Evolutionary conservation across 35 echinoderm and acorn worm species (phyloP), one percentile per base, ranked within the genome.

Genomic region (Stichopus chloronotus): DNA sequence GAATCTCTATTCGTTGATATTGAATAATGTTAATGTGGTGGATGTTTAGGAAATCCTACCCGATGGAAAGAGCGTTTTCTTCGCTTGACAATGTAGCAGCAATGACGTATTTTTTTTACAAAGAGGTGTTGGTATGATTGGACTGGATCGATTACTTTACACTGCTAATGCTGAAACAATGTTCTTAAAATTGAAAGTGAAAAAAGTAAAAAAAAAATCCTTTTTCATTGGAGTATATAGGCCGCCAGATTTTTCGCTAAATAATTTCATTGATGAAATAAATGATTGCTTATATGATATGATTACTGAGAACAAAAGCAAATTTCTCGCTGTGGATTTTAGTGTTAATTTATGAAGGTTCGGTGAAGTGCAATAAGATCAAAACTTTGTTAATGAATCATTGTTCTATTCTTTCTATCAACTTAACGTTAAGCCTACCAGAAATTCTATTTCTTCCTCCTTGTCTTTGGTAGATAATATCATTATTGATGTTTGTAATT

Each of bases 401-500:
- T 87, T 56, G 14, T 56, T 0, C 5, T 87, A 87, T 58, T n/a
- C n/a, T n/a, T 4, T 87, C 14, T 87, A 87, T 87, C 84, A 52
- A n/a, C 16, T 87, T 17, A 57, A 57, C 58, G 84, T 57, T 17
- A 87, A 87, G 19, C 84, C 84, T 58, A 87, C 84, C 19, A 87
- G 84, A 58, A 55, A n/a, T n/a, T n/a, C 58, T 3, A 87, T 6
- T 17, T 57, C 52, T 14, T 58, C 53, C 21, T 19, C 55, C 2
- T 57, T 55, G 8, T 57, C 83, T 16, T 25, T 87, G 58, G 6
- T 87, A 57, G 77, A n/a, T n/a, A n/a, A 79, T 79, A 79, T 79
- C 8, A 8, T 79, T 79, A 79, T 19, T n/a, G n/a, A n/a, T n/a
- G n/a, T n/a, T n/a, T n/a, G n/a, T n/a, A n/a, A n/a, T n/a, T n/a